These are phyloP conservation scores for Anorthoa munda DNA, from an alignment of 2,888 invertebrate species.

Conservation along the genomic window DNA sequence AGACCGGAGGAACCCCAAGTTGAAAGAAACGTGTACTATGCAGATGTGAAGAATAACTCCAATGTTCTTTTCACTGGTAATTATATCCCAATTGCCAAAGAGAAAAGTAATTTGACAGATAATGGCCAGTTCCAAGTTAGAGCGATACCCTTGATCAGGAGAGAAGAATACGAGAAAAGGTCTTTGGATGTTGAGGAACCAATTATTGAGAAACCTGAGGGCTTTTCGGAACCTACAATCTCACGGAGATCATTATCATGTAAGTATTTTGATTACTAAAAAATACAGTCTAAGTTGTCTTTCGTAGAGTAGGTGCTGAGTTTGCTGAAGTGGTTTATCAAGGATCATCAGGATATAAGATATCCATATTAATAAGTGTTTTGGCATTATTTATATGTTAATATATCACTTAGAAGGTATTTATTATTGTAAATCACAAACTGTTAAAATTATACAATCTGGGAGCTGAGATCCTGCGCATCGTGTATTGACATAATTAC, in stretches of 20 bases:
- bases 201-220: conserved; percentile 80
- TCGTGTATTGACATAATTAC: neutral
- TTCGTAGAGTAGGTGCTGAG: neutral
- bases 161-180: conserved; percentile 79
- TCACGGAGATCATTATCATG: conserved; percentile 87
- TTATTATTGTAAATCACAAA: neutral
- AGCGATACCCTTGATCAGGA: conserved; percentile 84
- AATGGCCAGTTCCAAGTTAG: conserved; percentile 77
- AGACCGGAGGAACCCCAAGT: conserved; percentile 74
- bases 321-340: neutral
- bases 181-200: conserved; percentile 81
- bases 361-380: too few species aligned
- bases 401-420: neutral
- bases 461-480: neutral
- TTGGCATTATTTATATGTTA: too few species aligned
- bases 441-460: neutral
- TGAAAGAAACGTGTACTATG: conserved; percentile 81
- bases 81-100: conserved; percentile 88
- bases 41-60: conserved; percentile 79
- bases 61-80: conserved; percentile 88
- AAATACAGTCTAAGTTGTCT: too few species aligned
- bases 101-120: conserved; percentile 79
- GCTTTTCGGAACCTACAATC: conserved; percentile 76
- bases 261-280: conserved; percentile 70
- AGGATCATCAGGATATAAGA: neutral